These are phyloP conservation scores for Drosophila siamana DNA, from an alignment of 2,888 invertebrate genomes.

Conservation along the genomic window DNA sequence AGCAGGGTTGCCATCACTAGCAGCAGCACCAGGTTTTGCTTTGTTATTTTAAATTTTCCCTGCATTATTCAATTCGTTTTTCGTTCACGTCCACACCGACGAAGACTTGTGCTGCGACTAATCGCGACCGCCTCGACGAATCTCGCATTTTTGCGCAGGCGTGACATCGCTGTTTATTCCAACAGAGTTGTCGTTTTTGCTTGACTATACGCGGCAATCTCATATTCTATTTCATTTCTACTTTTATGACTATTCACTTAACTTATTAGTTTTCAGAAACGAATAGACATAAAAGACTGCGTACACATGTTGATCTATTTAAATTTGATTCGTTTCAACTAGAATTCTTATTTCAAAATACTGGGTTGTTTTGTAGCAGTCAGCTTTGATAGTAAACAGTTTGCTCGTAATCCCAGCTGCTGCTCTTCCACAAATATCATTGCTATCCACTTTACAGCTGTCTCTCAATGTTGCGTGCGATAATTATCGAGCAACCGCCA, in stretches of 20 bases:
- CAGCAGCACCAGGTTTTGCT: neutral
- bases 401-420: conserved; percentile 1
- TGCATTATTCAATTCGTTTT: conserved; percentile 18
- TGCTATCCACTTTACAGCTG: neutral
- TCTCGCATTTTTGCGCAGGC: conserved; percentile 18
- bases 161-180: conserved; percentile 2
- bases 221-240: neutral
- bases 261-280: neutral
- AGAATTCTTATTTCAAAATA: conserved; percentile 24
- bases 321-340: neutral
- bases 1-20: conserved; percentile 42
- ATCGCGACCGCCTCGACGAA: conserved; percentile 15
- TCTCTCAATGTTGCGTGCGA: neutral
- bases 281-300: no score
- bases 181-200: conserved; percentile 1
- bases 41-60: conserved; percentile 7
- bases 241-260: neutral
- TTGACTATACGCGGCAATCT: neutral
- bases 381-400: conserved; percentile 6
- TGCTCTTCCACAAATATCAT: conserved; percentile 7
- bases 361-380: conserved; percentile 22
- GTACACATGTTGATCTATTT: neutral
- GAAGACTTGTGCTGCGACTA: conserved; percentile 38
- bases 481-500: conserved; percentile 36
- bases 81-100: conserved; percentile 36